These are phyloP conservation scores for Paedocypris micromegethes DNA, from an alignment of 2,797 vertebrate species.

Conservation along the genomic window DNA sequence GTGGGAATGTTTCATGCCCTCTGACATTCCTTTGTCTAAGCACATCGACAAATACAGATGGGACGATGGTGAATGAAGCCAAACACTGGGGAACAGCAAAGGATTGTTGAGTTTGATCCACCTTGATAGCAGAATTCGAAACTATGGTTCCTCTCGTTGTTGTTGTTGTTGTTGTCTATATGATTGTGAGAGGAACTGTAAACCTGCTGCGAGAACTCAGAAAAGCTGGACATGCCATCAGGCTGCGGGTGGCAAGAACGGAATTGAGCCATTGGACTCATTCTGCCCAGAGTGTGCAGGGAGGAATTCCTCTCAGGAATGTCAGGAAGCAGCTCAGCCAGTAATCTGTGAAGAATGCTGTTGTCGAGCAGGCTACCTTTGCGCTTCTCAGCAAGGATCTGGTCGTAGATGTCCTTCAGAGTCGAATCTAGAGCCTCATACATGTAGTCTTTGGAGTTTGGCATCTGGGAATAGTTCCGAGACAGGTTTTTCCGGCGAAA, in stretches of 20 bases:
- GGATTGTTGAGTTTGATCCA: constrained; percentile 57
- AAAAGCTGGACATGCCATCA: constrained; percentile 63
- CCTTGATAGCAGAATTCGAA: constrained; percentile 70
- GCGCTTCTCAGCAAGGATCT: constrained; percentile 77
- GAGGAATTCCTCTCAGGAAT: constrained; percentile 81
- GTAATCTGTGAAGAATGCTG: constrained; percentile 74
- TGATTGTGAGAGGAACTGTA: constrained; percentile 72
- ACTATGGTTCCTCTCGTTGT: constrained; percentile 58
- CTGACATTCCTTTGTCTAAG: constrained; percentile 29
- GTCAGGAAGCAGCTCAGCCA: constrained; percentile 79
- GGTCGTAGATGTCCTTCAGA: constrained; percentile 81
- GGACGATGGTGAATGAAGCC: constrained; percentile 24
- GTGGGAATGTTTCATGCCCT: constrained; percentile 12
- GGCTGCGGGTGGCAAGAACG: constrained; percentile 55
- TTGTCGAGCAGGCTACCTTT: constrained; percentile 44
- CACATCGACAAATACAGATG: constrained; percentile 48
- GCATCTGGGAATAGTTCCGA: constrained; percentile 66
- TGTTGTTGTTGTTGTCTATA: constrained; percentile 63
- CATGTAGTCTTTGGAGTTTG: constrained; percentile 70
- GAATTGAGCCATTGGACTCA: constrained; percentile 61
- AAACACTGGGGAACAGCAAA: constrained; percentile 40
- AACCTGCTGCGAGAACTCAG: constrained; percentile 62
- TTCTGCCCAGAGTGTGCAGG: constrained; percentile 61
- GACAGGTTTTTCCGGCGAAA: constrained; percentile 76
- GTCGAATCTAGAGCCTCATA: constrained; percentile 81